These are phyloP conservation scores for Setophaga kirtlandii DNA, from an alignment of 2,113 vertebrate genomes.

Conservation along the genomic window DNA sequence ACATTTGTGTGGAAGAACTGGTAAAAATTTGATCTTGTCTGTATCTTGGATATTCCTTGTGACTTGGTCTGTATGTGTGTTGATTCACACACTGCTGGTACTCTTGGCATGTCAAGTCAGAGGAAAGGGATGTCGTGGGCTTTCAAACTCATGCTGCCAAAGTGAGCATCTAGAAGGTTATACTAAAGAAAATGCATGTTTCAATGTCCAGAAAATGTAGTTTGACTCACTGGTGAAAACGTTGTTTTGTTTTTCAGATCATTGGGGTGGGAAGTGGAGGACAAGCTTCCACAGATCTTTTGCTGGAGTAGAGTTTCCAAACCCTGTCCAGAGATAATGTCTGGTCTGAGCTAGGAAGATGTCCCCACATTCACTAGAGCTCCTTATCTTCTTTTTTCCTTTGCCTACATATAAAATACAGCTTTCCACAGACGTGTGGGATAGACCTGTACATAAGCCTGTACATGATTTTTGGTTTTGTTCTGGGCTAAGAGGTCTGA, in stretches of 20 bases:
- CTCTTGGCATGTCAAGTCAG: background rate
- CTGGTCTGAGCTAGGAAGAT: background rate
- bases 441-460: background rate
- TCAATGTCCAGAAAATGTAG: background rate
- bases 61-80: background rate
- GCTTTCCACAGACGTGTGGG: background rate
- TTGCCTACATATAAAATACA: background rate
- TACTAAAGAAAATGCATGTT: background rate
- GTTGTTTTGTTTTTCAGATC: background rate
- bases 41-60: background rate
- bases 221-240: background rate
- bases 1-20: background rate
- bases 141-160: background rate
- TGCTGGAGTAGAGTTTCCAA: background rate
- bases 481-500: background rate
- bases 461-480: background rate
- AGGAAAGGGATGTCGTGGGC: background rate
- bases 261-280: background rate
- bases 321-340: background rate
- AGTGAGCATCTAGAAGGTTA: background rate
- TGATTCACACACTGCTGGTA: background rate
- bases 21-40: background rate
- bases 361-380: background rate
- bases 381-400: background rate
- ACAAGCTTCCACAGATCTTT: background rate